phyloP scores from a whole-genome alignment of 1,140 invertebrate species.

The Palaemon carinicauda region DNA sequence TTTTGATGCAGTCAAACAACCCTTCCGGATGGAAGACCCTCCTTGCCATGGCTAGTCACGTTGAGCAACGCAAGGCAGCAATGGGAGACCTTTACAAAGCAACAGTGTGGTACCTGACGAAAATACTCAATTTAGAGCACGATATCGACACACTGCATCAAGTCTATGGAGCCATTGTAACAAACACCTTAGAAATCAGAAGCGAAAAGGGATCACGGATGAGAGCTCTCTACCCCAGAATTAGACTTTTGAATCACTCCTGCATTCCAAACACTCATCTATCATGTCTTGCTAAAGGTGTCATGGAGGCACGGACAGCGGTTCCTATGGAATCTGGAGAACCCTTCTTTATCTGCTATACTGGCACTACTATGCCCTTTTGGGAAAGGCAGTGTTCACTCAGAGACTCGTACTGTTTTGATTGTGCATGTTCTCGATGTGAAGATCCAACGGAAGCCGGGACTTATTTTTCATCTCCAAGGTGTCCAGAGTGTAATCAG shows the following conservation, averaged over 20 bases:
- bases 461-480: conserved; percentile 50
- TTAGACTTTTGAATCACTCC: conserved; percentile 80
- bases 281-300: conserved; percentile 76
- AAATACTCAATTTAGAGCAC: conserved; percentile 29
- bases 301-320: conserved; percentile 65
- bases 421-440: conserved; percentile 51
- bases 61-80: neutral
- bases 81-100: conserved; percentile 12
- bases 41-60: conserved; percentile 45
- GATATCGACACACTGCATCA: conserved; percentile 32
- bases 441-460: conserved; percentile 51
- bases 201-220: neutral
- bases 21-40: conserved; percentile 47
- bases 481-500: conserved; percentile 44
- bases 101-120: conserved; percentile 29
- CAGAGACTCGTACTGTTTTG: conserved; percentile 42
- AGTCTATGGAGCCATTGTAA: conserved; percentile 37
- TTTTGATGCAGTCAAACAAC: conserved; percentile 28
- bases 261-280: conserved; percentile 82
- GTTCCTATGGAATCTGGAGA: conserved; percentile 38
- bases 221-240: conserved; percentile 71
- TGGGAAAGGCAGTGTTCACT: conserved; percentile 44
- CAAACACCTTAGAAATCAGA: conserved; percentile 46
- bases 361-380: conserved; percentile 43
- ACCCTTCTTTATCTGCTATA: conserved; percentile 48